Conservation (phyloP, 2,113 vertebrate species). For the Thunnus maccoyii region DNA sequence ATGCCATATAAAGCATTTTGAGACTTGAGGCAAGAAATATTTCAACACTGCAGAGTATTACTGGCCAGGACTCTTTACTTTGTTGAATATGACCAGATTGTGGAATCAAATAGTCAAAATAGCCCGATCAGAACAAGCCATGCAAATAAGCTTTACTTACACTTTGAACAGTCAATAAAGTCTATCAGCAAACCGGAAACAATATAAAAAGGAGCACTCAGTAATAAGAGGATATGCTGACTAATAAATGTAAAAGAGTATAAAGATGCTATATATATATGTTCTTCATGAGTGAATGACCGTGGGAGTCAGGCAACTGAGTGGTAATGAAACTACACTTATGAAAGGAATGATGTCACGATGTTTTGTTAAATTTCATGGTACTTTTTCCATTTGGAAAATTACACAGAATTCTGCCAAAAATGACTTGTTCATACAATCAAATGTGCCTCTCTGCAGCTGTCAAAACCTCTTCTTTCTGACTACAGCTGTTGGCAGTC, state of each 20-base stretch:
- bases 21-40: slow-evolving; percentile 22
- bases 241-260: not conserved
- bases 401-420: too few relatives aligned
- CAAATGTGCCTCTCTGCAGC: not conserved
- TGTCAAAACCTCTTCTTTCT: slow-evolving; percentile 21
- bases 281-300: slow-evolving; percentile 6
- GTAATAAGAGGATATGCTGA: slow-evolving; percentile 7
- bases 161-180: not conserved
- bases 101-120: slow-evolving; percentile 24
- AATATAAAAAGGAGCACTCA: slow-evolving; percentile 26
- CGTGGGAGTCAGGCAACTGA: not conserved
- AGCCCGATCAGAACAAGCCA: not conserved
- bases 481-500: not conserved
- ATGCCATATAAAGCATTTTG: slow-evolving; percentile 19
- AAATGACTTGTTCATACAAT: not conserved
- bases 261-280: not conserved
- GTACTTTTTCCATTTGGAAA: not conserved
- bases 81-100: slow-evolving; percentile 20
- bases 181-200: slow-evolving; percentile 22
- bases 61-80: slow-evolving; percentile 26
- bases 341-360: not conserved
- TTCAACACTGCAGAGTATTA: slow-evolving; percentile 16
- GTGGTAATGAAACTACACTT: not conserved
- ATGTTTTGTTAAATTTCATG: not conserved
- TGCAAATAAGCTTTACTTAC: slow-evolving; percentile 22